Percentiles rank a stretch among this genome's conserved stretches.
Conservation (phyloP, 1,140 invertebrate species). For the Leptinotarsa defecta region DNA sequence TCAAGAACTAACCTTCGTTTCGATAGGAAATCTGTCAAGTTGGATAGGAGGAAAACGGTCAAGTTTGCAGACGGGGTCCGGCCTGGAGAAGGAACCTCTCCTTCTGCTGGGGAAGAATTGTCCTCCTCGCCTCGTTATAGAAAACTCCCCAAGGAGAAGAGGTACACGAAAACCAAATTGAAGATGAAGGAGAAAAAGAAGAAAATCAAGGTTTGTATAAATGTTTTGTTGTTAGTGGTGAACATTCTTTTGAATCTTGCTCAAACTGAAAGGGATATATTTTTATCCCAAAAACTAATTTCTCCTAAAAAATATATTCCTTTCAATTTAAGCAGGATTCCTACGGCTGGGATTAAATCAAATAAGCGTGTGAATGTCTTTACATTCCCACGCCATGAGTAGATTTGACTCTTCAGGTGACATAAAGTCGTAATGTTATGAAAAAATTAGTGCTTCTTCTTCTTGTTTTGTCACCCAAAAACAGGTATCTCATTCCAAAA, state of each 20-base stretch:
- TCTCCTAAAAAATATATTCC: too few relatives aligned
- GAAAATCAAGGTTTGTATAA: slow-evolving; percentile 54
- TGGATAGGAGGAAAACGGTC: slow-evolving; percentile 56
- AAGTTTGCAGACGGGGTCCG: slow-evolving; percentile 68
- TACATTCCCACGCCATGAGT: too few relatives aligned
- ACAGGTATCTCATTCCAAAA: too few relatives aligned
- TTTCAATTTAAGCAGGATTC: too few relatives aligned
- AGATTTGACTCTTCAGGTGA: too few relatives aligned
- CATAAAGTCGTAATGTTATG: too few relatives aligned
- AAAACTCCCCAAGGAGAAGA: slow-evolving; percentile 57
- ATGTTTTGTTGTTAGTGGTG: too few relatives aligned
- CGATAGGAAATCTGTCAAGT: not conserved
- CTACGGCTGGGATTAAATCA: too few relatives aligned
- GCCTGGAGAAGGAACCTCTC: slow-evolving; percentile 69
- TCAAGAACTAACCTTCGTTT: not conserved
- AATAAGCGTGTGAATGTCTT: too few relatives aligned
- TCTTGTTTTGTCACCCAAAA: too few relatives aligned
- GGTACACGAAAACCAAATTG: slow-evolving; percentile 59
- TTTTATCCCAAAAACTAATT: too few relatives aligned
- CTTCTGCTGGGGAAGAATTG: slow-evolving; percentile 68
- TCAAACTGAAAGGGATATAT: not conserved
- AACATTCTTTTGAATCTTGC: not conserved
- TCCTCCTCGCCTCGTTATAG: slow-evolving; percentile 66
- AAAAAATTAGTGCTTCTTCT: too few relatives aligned
- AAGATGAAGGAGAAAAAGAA: slow-evolving; percentile 61